A percentile compares a stretch with the other conserved stretches of the same genome.
These are phyloP conservation scores for Spermophilus dauricus DNA, from an alignment of 2,113 vertebrate species.

Conservation along the genomic window DNA sequence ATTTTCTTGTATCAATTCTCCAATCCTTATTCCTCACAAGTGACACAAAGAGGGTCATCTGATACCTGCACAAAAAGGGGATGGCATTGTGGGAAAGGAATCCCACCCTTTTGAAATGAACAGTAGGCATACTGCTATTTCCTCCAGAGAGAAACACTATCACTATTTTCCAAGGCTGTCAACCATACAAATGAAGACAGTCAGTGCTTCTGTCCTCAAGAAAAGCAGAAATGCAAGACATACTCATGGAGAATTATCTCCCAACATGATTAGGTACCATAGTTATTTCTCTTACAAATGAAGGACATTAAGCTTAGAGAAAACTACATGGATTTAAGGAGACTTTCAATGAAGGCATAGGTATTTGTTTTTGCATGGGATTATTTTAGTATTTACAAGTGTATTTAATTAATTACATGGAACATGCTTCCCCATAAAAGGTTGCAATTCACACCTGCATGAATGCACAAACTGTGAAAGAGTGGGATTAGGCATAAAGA, in stretches of 20 bases:
- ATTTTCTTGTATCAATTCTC: neutral
- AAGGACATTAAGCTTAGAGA: neutral
- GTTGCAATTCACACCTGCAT: neutral
- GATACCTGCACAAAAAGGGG: neutral
- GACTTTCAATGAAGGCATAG: neutral
- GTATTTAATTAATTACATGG: neutral
- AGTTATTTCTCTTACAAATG: neutral
- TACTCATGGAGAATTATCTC: neutral
- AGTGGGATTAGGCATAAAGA: neutral
- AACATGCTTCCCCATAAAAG: neutral
- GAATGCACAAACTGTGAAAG: neutral
- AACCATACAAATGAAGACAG: neutral
- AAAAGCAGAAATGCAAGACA: neutral
- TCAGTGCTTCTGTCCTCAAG: neutral
- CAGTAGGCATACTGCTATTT: neutral
- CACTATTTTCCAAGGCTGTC: neutral
- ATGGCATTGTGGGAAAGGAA: neutral
- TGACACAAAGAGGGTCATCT: neutral
- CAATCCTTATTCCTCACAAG: neutral
- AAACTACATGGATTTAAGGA: neutral
- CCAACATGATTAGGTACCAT: neutral
- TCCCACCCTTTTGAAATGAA: neutral
- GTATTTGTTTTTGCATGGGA: neutral
- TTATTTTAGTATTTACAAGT: constrained; percentile 8
- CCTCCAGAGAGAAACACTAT: neutral